These are phyloP conservation scores for Congeria kusceri DNA, from an alignment of 2,888 invertebrate genomes.

Conservation along the genomic window DNA sequence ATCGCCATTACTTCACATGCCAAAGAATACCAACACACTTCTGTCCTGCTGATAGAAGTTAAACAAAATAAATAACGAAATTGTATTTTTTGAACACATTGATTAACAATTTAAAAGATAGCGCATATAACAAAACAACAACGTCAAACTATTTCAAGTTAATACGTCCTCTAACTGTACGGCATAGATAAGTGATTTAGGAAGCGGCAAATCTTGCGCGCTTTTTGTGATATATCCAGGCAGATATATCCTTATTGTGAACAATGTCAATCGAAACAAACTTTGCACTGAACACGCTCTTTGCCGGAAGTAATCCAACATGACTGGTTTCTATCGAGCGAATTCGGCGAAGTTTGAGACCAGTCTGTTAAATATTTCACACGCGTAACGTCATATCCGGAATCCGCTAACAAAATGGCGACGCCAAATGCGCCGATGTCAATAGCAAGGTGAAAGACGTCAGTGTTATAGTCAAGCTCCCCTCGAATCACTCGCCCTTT, in stretches of 20 bases:
- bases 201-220: conserved; percentile 46
- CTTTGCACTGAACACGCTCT: conserved; percentile 44
- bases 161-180: conserved; percentile 39
- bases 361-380: conserved; percentile 59
- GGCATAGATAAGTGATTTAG: conserved; percentile 44
- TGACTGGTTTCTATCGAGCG: conserved; percentile 45
- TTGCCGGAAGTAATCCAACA: conserved; percentile 58
- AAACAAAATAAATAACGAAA: no score
- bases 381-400: conserved; percentile 69
- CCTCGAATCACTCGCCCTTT: conserved; percentile 66
- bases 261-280: conserved; percentile 35
- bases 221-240: conserved; percentile 25
- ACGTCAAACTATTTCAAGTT: conserved; percentile 22
- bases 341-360: conserved; percentile 46
- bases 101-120: no score
- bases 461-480: conserved; percentile 68
- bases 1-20: no score
- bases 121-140: no score
- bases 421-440: conserved; percentile 69
- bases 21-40: no score
- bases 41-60: no score
- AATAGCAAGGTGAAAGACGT: conserved; percentile 72
- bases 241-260: conserved; percentile 20
- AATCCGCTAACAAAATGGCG: conserved; percentile 63
- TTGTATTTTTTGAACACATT: no score